These are phyloP conservation scores for Andricus quercusramuli DNA, from an alignment of 2,888 invertebrate genomes.

Conservation along the genomic window DNA sequence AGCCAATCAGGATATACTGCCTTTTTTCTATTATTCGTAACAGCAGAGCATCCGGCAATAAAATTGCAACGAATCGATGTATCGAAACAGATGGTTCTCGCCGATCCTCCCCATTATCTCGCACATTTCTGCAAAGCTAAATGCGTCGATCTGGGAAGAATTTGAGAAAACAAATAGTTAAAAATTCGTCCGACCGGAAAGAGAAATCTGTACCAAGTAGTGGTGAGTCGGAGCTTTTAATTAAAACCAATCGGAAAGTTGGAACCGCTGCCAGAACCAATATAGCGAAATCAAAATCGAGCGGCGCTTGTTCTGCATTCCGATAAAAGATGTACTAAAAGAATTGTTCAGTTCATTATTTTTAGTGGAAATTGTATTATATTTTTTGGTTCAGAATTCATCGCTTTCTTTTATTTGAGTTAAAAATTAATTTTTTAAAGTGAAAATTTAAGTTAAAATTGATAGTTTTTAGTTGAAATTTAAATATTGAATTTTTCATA, in stretches of 20 bases:
- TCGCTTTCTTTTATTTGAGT: no score
- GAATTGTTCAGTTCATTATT: not conserved
- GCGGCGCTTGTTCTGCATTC: not conserved
- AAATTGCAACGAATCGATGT: constrained; percentile 34
- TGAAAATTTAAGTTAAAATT: no score
- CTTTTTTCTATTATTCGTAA: constrained; percentile 21
- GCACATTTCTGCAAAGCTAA: constrained; percentile 14
- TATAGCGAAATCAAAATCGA: constrained; percentile 26
- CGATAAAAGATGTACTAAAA: constrained; percentile 1
- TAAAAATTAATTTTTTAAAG: no score
- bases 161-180: constrained; percentile 17
- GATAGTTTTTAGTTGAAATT: no score
- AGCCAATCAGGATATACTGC: constrained; percentile 12
- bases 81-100: constrained; percentile 37
- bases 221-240: constrained; percentile 18
- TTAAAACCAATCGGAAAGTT: constrained; percentile 29
- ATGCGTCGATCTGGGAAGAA: constrained; percentile 17
- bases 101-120: constrained; percentile 15
- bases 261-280: constrained; percentile 33
- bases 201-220: constrained; percentile 31
- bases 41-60: constrained; percentile 31
- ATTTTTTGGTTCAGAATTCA: not conserved
- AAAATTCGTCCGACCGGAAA: constrained; percentile 28
- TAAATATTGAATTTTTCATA: no score
- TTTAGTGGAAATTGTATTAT: no score